These are phyloP conservation scores for Sycon ciliatum DNA, from an alignment of 37 sponge, comb jelly and placozoan genomes.

Conservation along the genomic window DNA sequence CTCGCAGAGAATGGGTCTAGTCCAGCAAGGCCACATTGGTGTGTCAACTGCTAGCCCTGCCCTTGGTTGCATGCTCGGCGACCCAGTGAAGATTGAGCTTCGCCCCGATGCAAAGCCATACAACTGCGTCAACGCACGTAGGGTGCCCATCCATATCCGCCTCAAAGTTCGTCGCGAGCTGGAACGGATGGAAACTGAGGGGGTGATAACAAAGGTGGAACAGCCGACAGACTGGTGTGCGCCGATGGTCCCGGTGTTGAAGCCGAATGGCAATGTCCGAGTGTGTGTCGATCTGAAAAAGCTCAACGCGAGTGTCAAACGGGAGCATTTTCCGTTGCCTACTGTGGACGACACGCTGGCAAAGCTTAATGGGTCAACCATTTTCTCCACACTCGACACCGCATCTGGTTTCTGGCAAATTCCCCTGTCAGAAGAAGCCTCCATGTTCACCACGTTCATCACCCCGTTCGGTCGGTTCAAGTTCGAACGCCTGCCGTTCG, in stretches of 20 bases:
- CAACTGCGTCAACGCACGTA: conserved; percentile 22
- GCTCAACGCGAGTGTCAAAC: conserved; percentile 29
- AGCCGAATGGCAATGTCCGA: conserved; percentile 15
- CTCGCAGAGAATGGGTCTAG: no score
- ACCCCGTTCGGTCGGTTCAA: conserved; percentile 30
- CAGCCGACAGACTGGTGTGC: conserved; percentile 40
- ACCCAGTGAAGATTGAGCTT: conserved; percentile 21
- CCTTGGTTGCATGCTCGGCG: conserved; percentile 27
- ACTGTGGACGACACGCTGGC: conserved; percentile 33
- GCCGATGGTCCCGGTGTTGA: conserved; percentile 19
- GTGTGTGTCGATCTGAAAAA: conserved; percentile 36
- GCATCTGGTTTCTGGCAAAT: conserved; percentile 43
- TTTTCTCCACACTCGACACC: conserved; percentile 40
- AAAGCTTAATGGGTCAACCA: conserved; percentile 20
- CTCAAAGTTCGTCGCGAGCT: conserved; percentile 24
- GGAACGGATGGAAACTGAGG: conserved; percentile 26
- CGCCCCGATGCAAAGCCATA: conserved; percentile 23
- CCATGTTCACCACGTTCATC: conserved; percentile 45
- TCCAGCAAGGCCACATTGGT: no score
- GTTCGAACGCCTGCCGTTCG: conserved; percentile 35
- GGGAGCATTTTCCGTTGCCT: conserved; percentile 29
- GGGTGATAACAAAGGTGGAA: conserved; percentile 26
- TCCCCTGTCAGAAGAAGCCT: conserved; percentile 15
- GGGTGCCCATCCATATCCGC: conserved; percentile 18
- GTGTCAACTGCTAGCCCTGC: no score